Percentiles rank a stretch among this genome's conserved stretches.
phyloP scores from a whole-genome alignment of 2,797 vertebrate genomes.

The Morelia viridis region DNA sequence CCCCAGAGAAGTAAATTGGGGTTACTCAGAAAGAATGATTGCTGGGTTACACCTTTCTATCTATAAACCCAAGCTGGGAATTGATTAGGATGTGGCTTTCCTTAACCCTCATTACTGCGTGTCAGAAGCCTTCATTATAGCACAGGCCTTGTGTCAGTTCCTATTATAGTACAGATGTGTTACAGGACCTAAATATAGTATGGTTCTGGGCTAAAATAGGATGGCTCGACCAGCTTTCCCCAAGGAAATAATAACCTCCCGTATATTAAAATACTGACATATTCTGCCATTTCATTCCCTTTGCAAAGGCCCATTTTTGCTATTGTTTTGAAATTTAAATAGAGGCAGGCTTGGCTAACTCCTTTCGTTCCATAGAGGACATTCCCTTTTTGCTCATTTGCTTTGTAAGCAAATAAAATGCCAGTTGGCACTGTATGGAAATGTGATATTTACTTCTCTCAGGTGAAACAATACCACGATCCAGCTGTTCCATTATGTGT shows the following conservation, averaged over 20 bases:
- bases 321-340: neutral
- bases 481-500: neutral
- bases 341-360: rapidly evolving
- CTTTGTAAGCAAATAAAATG: conserved; percentile 9
- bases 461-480: neutral
- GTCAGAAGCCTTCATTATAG: neutral
- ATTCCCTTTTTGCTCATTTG: rapidly evolving
- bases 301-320: neutral
- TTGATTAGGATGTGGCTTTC: conserved; percentile 10
- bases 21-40: conserved; percentile 6
- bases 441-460: neutral
- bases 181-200: neutral
- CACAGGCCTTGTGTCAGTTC: neutral
- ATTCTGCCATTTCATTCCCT: neutral
- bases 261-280: conserved; percentile 13
- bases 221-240: neutral
- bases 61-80: neutral
- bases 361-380: rapidly evolving
- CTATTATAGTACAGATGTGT: rapidly evolving
- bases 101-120: neutral
- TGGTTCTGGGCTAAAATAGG: conserved; percentile 26
- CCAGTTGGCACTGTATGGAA: neutral
- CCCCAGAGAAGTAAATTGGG: neutral
- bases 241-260: conserved; percentile 8
- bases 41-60: neutral